Conservation (phyloP, 2,797 vertebrate genomes). For the Intellagama lesueurii region DNA sequence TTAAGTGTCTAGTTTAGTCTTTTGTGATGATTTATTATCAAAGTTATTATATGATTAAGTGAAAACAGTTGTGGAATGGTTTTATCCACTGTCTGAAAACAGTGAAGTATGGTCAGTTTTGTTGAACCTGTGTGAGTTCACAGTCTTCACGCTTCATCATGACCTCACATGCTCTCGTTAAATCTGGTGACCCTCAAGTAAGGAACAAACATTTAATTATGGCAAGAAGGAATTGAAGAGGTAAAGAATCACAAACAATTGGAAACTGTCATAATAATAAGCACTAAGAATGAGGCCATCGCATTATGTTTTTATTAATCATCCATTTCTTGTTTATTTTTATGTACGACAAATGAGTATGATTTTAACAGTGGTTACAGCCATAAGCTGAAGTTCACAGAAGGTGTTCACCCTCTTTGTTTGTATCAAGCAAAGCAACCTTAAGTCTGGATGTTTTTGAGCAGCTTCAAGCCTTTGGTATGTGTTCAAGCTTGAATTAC, state of each 20-base stretch:
- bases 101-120: background rate
- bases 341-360: background rate
- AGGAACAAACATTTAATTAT: constrained; percentile 35
- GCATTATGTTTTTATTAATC: constrained; percentile 18
- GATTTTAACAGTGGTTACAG: background rate
- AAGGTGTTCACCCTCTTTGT: background rate
- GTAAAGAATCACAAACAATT: constrained; percentile 29
- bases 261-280: background rate
- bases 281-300: background rate
- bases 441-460: background rate
- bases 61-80: constrained; percentile 38
- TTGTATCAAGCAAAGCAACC: background rate
- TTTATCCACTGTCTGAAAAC: background rate
- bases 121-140: constrained; percentile 15
- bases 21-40: background rate
- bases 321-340: background rate
- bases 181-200: background rate
- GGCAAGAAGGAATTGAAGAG: background rate
- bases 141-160: constrained; percentile 16
- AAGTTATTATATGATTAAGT: constrained; percentile 29
- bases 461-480: background rate
- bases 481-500: background rate
- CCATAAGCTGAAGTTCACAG: background rate
- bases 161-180: constrained; percentile 21
- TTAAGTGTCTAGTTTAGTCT: constrained; percentile 9